A percentile compares a stretch with the other conserved stretches of the same genome.
These are phyloP conservation scores for Eulemur albifrons DNA, from an alignment of 2,797 vertebrate species.

Conservation along the genomic window DNA sequence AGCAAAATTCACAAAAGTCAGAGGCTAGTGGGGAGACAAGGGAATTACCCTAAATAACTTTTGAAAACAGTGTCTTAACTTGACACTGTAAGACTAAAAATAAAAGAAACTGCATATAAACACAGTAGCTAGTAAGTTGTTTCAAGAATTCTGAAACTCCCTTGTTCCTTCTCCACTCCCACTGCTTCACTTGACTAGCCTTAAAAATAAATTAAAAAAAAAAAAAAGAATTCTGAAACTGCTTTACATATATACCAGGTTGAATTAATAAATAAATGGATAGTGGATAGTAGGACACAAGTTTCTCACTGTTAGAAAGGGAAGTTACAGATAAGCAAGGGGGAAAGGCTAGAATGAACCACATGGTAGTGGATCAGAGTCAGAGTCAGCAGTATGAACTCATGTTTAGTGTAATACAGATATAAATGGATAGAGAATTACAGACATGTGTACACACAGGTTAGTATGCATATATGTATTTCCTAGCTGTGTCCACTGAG, in stretches of 20 bases:
- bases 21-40: neutral
- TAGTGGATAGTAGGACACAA: neutral
- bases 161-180: no score
- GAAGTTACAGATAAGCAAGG: neutral
- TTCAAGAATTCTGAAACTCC: constrained; percentile 20
- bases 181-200: no score
- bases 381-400: neutral
- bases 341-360: neutral
- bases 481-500: neutral
- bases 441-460: neutral
- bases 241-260: neutral
- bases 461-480: neutral
- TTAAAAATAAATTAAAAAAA: no score
- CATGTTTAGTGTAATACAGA: neutral
- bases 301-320: neutral
- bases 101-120: neutral
- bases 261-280: neutral
- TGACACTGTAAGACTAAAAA: neutral
- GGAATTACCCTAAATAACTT: neutral
- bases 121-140: neutral
- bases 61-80: neutral
- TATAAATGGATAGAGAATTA: neutral
- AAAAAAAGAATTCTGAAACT: neutral
- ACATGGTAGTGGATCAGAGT: neutral
- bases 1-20: neutral